Percentiles rank a stretch among this genome's conserved stretches.
phyloP scores from a whole-genome alignment of 2,797 vertebrate species.

The Protonibea diacanthus region DNA sequence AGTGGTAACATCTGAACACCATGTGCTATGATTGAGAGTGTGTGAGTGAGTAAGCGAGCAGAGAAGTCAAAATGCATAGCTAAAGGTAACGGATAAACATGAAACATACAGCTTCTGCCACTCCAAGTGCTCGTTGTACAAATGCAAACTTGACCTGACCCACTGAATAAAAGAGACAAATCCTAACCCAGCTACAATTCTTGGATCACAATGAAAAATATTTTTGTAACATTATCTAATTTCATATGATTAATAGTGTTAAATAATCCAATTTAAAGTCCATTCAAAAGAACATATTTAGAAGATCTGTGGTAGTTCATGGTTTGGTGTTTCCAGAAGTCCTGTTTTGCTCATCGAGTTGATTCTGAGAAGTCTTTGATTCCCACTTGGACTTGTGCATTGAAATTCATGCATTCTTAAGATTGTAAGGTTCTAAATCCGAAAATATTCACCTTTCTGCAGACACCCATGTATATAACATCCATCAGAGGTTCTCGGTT shows the following conservation, averaged over 20 bases:
- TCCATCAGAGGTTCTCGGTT: conserved; percentile 6
- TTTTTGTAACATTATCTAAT: not conserved
- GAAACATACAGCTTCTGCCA: not conserved
- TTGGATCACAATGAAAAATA: not conserved
- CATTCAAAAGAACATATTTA: not conserved
- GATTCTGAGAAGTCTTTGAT: not conserved
- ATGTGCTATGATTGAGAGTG: not conserved
- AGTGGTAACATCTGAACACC: not conserved
- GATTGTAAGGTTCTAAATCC: not conserved
- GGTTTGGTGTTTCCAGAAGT: not conserved
- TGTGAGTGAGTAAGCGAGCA: not conserved
- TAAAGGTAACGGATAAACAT: not conserved
- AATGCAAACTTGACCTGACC: not conserved
- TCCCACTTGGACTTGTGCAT: not conserved
- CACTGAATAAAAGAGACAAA: not conserved
- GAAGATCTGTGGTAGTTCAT: not conserved
- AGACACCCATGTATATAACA: conserved; percentile 14
- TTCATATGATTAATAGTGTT: not conserved
- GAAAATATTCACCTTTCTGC: not conserved
- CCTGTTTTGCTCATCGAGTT: conserved; percentile 9
- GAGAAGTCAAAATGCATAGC: not conserved
- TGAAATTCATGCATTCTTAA: not conserved
- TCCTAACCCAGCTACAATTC: not conserved
- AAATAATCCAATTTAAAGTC: not conserved
- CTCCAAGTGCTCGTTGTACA: not conserved